Evolutionary conservation across 2,113 vertebrate species (phyloP), one percentile per base, ranked within the genome.

Genomic region (Ptilonorhynchus violaceus): DNA sequence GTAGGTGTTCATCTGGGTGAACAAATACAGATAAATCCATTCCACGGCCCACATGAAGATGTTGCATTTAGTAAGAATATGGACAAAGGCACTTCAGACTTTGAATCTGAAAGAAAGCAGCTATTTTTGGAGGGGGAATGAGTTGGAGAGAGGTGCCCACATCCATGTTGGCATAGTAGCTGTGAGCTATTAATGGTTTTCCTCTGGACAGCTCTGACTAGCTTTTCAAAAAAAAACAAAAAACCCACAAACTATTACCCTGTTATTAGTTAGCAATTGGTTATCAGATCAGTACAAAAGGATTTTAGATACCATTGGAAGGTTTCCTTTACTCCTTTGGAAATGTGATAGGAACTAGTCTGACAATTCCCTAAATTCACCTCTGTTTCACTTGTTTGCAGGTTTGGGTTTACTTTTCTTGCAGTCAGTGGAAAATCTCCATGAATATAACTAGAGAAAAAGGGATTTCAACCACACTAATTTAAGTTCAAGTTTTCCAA

Each of bases 61-160:
- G 24, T 6, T 73, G 20, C 0, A 14, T 60, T 78, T 74, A 53
- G 13, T 46, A 41, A 20, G 46, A 73, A 10, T 0, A 0, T 2
- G 42, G 28, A 60, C 28, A 52, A 52, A 87, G 53, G 17, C 28
- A 53, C 23, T 85, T 72, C 46, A 92, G 50, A 25, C 17, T 79
- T 87, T 27, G 21, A 9, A 49, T 76, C 18, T 69, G 39, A 62
- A 89, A 64, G 62, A 85, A 75, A 62, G 5, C 62, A 41, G 14
- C 12, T 31, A 3, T 55, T 76, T 76, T 69, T 6, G 24, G n/a
- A 25, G 19, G 13, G 49, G 15, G 17, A 94, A 85, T 60, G 41
- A 79, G 22, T 31, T 44, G 44, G 24, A 94, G 30, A 30, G 25
- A 91, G 27, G 35, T 22, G 17, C 21, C 91, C 78, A 35, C 14